Base-by-base conservation (phyloP, 2,113 vertebrate genomes). In the human region DNA sequence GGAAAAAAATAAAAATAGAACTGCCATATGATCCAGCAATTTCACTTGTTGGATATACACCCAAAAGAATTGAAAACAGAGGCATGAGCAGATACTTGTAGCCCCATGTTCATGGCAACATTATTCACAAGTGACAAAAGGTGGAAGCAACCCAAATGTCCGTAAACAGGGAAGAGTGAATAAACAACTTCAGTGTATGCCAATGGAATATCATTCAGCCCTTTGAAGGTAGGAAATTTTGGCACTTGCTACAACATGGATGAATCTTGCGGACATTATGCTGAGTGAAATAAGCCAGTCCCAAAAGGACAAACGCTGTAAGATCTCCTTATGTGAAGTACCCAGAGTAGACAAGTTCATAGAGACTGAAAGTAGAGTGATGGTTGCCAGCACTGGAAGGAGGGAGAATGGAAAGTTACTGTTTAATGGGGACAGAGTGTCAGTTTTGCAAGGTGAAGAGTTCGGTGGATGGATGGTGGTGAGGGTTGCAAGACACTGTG, bases 401-500 rank as follows among this genome's bases (percentile, higher is more conserved):
- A 12, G 40, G 14, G 38, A n/a, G 4, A 32, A 16, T 17, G 25
- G 18, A 32, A 59, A 30, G 27, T 40, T 9, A 3, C 16, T 38
- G 30, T 85, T 30, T 23, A 13, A 4, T 8, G n/a, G 80, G 4
- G 22, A 32, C 2, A 4, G 73, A 13, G 5, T 38, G 18, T 38
- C 52, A 0, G 18, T 32, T 59, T 20, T 55, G 45, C 73, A 20
- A 1, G 45, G 8, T 25, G 43, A 22, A 68, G 38, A 13, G 55
- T 22, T 43, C 40, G 23, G 70, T 20, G 27, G 92, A 1, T 2
- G 52, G 73, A 2, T 12, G 45, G 55, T 0, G 10, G 45, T 14
- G 14, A 10, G 2, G 55, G 27, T 4, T 10, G 35, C 78, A 35
- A 23, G 13, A 1, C 13, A 3, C 1, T 8, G 0, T 1, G 61